A percentile compares a stretch with the other conserved stretches of the same genome.
Evolutionary conservation across 2,888 invertebrate genomes (phyloP).

Genomic region (Achlya flavicornis): DNA sequence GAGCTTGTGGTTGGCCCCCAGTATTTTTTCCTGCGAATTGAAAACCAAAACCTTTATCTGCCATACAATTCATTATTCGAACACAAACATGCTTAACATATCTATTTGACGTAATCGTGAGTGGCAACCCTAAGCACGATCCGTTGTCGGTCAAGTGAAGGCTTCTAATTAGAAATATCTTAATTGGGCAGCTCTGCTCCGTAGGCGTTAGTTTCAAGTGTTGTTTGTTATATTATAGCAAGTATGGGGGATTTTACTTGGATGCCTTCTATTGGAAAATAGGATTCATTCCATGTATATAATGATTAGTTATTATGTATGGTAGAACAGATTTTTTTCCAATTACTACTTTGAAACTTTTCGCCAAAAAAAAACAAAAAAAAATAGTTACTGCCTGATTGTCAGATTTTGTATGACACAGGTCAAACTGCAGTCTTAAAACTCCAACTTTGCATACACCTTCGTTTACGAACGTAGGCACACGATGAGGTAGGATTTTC

Average conservation of each 20-base stretch:
- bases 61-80: background rate
- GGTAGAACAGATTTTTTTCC: too few relatives aligned
- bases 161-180: slow-evolving; percentile 62
- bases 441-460: too few relatives aligned
- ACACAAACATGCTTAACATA: too few relatives aligned
- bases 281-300: background rate
- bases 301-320: background rate
- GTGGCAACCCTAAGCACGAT: slow-evolving; percentile 31
- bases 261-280: background rate
- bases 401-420: too few relatives aligned
- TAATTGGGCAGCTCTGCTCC: slow-evolving; percentile 45
- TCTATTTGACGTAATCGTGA: slow-evolving; percentile 18
- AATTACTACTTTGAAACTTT: too few relatives aligned
- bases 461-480: too few relatives aligned
- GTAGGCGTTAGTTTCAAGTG: slow-evolving; percentile 41
- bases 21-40: too few relatives aligned
- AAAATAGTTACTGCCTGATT: too few relatives aligned
- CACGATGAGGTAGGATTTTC: too few relatives aligned
- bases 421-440: too few relatives aligned
- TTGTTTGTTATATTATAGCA: slow-evolving; percentile 21
- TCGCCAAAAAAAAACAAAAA: too few relatives aligned
- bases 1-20: too few relatives aligned
- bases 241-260: slow-evolving; percentile 7
- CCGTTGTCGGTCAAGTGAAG: slow-evolving; percentile 55
- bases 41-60: background rate